phyloP scores from a whole-genome alignment of 1,140 invertebrate genomes.

The Heliconius nattereri region DNA sequence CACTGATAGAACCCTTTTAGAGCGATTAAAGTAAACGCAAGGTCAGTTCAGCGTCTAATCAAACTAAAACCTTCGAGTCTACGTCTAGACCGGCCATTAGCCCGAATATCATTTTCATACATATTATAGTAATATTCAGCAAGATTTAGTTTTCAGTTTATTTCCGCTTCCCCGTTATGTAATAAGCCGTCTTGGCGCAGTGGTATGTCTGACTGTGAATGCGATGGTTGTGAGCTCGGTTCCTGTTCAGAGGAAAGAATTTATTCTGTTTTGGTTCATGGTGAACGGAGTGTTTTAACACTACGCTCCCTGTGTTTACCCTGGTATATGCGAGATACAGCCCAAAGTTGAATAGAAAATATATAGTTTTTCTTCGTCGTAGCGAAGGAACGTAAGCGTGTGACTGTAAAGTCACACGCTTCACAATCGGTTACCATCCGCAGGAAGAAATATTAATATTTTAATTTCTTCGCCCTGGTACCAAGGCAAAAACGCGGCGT shows the following conservation, averaged over 20 bases:
- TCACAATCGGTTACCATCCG: no score
- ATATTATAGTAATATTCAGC: neutral
- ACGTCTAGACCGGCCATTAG: conserved; percentile 9
- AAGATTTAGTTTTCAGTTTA: neutral
- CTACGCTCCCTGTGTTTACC: neutral
- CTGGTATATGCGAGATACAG: no score
- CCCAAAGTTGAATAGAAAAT: no score
- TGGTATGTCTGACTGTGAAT: neutral
- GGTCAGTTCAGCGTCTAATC: conserved; percentile 10
- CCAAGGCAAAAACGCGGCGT: no score
- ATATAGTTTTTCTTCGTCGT: no score
- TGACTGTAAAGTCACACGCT: no score
- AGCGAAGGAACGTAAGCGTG: no score
- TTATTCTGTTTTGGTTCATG: neutral
- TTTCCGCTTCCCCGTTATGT: neutral
- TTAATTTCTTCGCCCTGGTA: no score
- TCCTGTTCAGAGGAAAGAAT: neutral
- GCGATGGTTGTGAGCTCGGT: neutral
- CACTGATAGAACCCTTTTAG: neutral
- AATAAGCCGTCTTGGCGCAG: neutral
- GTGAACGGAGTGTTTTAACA: neutral
- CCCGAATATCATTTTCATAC: conserved; percentile 1
- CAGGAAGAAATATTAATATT: no score
- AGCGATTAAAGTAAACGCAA: conserved; percentile 1
- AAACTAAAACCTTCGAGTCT: neutral